Evolutionary conservation across 2,797 vertebrate species (phyloP), one percentile per base, ranked within the genome.

Genomic region (Adrianichthys oophorus): DNA sequence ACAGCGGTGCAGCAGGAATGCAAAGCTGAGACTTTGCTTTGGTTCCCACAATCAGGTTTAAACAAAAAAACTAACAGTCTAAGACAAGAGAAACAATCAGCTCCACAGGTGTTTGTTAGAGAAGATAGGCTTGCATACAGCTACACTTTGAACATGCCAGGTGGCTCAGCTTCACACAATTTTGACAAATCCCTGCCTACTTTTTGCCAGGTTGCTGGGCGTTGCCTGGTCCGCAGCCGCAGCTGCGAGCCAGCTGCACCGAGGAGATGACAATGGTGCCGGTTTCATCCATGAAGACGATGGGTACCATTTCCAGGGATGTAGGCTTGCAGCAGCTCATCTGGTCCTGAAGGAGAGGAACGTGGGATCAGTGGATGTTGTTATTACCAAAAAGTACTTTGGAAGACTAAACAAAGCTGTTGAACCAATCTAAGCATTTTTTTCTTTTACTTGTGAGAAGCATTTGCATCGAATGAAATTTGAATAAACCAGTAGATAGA

Each of bases 231-330:
- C 37, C 41, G 23, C 90, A 93, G 76, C 86, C 80, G 4, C 92
- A 93, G 55, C 77, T 52, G 18, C 65, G 62, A 56, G 64, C 76
- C 69, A 92, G 56, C 24, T 66, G 69, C 47, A 88, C 62, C 0
- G 86, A 78, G 47, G 89, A 85, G 16, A 93, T 78, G 51, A 84
- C 65, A 0, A 89, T 1, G 10, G 71, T 41, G 74, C 56, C 58
- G 52, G 21, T 74, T 17, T 83, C 76, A 17, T 91, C 87, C 81
- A 89, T 15, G 62, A 90, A 92, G 69, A 91, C 10, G 19, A 93
- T 54, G 1, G 82, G 83, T 53, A 90, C 64, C n/a, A 18, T 52
- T 26, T 71, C 56, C 4, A 73, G 62, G 59, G 77, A 52, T 15
- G 46, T 76, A 7, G 85, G 77, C 57, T 74, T 66, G 51, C 92